phyloP scores from a whole-genome alignment of 2,888 invertebrate species.

The Autographa pulchrina region DNA sequence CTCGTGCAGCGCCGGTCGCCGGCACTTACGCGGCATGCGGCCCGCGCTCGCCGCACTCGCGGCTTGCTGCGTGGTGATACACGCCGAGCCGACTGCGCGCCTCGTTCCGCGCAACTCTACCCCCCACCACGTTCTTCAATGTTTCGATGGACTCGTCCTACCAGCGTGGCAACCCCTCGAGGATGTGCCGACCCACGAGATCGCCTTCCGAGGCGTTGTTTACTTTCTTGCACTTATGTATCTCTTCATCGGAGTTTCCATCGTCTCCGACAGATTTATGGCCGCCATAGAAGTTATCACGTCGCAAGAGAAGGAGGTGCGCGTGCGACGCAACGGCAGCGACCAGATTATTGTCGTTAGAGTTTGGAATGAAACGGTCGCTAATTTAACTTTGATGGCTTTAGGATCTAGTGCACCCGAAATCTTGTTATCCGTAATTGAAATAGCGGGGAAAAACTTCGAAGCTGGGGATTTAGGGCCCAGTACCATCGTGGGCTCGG shows the following conservation, averaged over 20 bases:
- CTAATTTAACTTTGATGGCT: constrained; percentile 99
- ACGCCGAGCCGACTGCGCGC: constrained; percentile 82
- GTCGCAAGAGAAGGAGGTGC: constrained; percentile 98
- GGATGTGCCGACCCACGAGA: constrained; percentile 93
- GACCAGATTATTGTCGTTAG: constrained; percentile 97
- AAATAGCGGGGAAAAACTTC: constrained; percentile 98
- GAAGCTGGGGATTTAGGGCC: constrained; percentile 99
- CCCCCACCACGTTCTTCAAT: constrained; percentile 86
- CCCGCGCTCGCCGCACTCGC: constrained; percentile 83
- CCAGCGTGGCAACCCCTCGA: constrained; percentile 96
- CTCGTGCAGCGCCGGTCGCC: constrained; percentile 85
- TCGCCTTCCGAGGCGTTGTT: constrained; percentile 95
- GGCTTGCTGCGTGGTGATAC: constrained; percentile 84
- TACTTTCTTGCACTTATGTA: constrained; percentile 97
- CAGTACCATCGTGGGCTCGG: constrained; percentile 99
- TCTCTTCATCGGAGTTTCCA: constrained; percentile 99
- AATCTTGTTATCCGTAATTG: constrained; percentile 98
- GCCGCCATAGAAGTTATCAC: constrained; percentile 99
- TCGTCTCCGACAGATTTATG: constrained; percentile 99
- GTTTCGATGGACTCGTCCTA: constrained; percentile 95
- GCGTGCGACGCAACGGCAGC: constrained; percentile 96
- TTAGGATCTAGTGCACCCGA: constrained; percentile 99
- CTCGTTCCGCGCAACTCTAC: constrained; percentile 80
- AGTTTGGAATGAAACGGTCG: constrained; percentile 99
- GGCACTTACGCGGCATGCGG: constrained; percentile 86